Evolutionary conservation across 2,797 vertebrate genomes (phyloP).

Genomic region (Thamnophis elegans): DNA sequence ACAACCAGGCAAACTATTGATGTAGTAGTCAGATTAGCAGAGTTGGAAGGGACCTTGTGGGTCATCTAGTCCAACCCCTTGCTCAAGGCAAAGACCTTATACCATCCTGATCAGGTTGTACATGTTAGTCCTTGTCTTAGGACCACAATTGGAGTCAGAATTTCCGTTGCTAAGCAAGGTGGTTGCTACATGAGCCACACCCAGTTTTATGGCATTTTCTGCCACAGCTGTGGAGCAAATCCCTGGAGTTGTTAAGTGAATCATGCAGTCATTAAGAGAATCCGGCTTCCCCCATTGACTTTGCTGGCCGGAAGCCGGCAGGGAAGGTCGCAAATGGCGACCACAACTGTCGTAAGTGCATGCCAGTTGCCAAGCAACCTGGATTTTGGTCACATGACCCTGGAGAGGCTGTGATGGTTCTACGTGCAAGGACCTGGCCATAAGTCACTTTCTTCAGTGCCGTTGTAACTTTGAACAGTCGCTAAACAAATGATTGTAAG

Average conservation of each 20-base stretch:
- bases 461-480: neutral
- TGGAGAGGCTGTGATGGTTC: neutral
- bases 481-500: neutral
- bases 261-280: neutral
- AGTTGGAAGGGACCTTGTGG: neutral
- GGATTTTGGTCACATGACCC: neutral
- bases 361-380: neutral
- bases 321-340: neutral
- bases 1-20: neutral
- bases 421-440: neutral
- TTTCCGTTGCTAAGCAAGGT: neutral
- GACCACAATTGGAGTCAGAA: neutral
- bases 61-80: neutral
- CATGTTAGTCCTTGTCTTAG: neutral
- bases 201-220: neutral
- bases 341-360: neutral
- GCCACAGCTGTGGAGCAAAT: neutral
- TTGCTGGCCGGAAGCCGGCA: neutral
- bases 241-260: neutral
- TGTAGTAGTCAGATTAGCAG: neutral
- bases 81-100: neutral
- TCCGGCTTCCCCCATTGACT: neutral
- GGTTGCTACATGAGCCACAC: neutral
- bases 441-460: neutral
- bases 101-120: no score